These are phyloP conservation scores for Emydoidea blandingii DNA, from an alignment of 2,797 vertebrate species.

Conservation along the genomic window DNA sequence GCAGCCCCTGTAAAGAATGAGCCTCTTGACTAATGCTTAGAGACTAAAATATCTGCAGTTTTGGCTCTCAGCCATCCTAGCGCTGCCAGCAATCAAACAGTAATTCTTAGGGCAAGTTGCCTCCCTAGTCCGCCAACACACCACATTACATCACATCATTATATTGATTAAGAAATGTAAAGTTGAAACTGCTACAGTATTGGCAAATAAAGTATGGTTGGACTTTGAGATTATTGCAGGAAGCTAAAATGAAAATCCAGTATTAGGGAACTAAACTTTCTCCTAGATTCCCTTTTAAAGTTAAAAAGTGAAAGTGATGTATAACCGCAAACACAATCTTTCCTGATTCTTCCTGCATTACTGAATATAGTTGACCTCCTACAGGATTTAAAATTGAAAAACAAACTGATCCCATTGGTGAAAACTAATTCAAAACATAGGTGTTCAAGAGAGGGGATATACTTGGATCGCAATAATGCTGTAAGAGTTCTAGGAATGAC, in stretches of 20 bases:
- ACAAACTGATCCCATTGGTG: neutral
- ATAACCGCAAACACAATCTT: neutral
- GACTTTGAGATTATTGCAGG: neutral
- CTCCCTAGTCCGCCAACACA: neutral
- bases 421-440: neutral
- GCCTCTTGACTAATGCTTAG: conserved; percentile 8
- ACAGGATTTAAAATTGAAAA: neutral
- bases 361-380: neutral
- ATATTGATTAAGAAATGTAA: conserved; percentile 23
- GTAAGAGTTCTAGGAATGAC: neutral
- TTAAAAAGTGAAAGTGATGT: neutral
- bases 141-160: conserved; percentile 18
- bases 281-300: neutral
- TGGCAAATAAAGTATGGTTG: neutral
- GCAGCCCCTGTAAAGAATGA: neutral
- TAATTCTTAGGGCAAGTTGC: conserved; percentile 18
- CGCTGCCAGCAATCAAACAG: conserved; percentile 7
- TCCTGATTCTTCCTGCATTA: neutral
- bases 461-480: neutral
- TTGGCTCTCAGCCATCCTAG: neutral
- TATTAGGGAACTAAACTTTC: neutral
- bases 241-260: neutral
- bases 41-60: conserved; percentile 22
- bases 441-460: neutral
- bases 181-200: neutral